These are phyloP conservation scores for Neodon shergylaensis DNA, from an alignment of 2,113 vertebrate genomes.

Conservation along the genomic window DNA sequence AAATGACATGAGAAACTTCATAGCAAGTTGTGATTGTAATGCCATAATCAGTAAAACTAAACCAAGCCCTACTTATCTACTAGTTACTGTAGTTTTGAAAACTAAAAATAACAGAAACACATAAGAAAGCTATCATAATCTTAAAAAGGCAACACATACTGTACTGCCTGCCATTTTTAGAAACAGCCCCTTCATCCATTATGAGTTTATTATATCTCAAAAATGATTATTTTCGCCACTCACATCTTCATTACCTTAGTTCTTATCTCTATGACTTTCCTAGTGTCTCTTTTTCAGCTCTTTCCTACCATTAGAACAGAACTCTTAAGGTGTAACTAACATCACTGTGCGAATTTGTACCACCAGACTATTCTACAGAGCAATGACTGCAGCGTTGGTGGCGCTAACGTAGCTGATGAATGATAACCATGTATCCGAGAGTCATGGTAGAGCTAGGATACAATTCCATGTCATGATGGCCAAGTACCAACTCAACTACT, in stretches of 20 bases:
- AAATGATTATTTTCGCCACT: background rate
- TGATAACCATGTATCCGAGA: background rate
- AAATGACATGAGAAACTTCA: slow-evolving; percentile 10
- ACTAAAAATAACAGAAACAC: slow-evolving; percentile 14
- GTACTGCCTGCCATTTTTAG: background rate
- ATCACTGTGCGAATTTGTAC: background rate
- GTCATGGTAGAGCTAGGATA: background rate
- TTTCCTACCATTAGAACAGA: background rate
- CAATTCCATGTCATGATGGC: background rate
- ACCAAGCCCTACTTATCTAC: background rate
- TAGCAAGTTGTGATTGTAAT: slow-evolving; percentile 7
- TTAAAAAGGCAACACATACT: background rate
- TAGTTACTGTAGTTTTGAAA: slow-evolving; percentile 46
- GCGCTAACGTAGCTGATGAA: background rate
- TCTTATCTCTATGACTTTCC: background rate
- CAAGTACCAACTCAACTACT: slow-evolving; percentile 15
- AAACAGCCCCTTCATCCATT: background rate
- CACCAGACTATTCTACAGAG: slow-evolving; percentile 15
- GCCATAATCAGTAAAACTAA: background rate
- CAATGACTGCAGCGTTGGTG: background rate
- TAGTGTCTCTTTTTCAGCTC: background rate
- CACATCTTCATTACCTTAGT: background rate
- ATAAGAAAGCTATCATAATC: slow-evolving; percentile 9
- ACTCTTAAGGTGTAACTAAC: slow-evolving; percentile 19
- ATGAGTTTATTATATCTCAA: background rate